These are phyloP conservation scores for Patagioenas fasciata DNA, from an alignment of 2,113 vertebrate genomes.

Conservation along the genomic window DNA sequence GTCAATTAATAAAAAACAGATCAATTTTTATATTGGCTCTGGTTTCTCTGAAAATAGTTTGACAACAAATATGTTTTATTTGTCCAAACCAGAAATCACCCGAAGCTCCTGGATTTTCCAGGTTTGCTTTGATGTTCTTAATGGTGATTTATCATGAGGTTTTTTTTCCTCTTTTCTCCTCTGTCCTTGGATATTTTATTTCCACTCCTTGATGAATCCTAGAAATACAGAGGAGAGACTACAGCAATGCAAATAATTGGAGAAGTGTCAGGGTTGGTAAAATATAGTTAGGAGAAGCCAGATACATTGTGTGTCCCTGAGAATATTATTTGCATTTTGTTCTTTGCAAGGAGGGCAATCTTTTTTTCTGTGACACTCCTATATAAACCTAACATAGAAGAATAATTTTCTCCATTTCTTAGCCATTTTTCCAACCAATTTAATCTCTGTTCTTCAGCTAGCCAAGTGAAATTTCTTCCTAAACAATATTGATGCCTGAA, in stretches of 20 bases:
- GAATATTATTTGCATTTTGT: constrained; percentile 23
- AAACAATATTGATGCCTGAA: constrained; percentile 5
- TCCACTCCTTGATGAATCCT: neutral
- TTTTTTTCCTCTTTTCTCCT: neutral
- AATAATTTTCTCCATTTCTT: neutral
- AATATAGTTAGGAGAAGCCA: neutral
- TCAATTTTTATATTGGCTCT: neutral
- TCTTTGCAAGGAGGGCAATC: neutral
- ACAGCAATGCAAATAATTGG: neutral
- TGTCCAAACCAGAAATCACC: neutral
- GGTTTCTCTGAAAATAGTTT: neutral
- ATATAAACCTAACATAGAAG: neutral
- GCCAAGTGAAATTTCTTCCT: neutral
- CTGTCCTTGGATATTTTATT: neutral
- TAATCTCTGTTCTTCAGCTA: constrained; percentile 8
- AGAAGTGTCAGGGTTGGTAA: neutral
- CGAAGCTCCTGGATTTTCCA: neutral
- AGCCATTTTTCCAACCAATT: constrained; percentile 27
- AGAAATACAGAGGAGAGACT: neutral
- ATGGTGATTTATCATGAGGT: neutral
- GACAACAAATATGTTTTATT: neutral
- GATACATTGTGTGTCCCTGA: neutral
- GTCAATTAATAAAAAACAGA: neutral
- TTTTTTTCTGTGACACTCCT: neutral
- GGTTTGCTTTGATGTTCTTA: neutral